A percentile compares a stretch with the other conserved stretches of the same genome.
Evolutionary conservation across 1,140 invertebrate species (phyloP).

Genomic region (Lucilia sericata): DNA sequence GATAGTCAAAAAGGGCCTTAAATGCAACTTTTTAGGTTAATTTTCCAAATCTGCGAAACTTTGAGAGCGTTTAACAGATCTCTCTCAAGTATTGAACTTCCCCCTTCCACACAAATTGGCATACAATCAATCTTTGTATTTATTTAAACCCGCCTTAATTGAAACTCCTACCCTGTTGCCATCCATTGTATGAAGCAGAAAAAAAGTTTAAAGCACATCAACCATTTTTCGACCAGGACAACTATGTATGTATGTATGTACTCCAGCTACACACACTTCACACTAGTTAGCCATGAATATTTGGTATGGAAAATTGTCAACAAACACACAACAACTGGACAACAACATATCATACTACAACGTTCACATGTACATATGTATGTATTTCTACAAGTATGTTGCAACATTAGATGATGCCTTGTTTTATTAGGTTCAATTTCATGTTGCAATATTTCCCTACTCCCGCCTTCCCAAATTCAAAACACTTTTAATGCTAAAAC

Average conservation of each 20-base stretch:
- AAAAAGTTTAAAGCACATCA: background rate
- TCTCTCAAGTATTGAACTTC: too few species aligned
- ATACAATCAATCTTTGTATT: too few species aligned
- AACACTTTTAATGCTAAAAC: background rate
- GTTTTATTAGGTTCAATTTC: constrained; percentile 39
- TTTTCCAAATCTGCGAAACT: too few species aligned
- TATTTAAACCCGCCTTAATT: background rate
- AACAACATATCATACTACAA: background rate
- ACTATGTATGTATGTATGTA: too few species aligned
- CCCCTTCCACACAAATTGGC: too few species aligned
- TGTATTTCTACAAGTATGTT: background rate
- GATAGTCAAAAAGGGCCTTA: background rate
- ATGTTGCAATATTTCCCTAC: background rate
- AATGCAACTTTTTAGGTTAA: background rate
- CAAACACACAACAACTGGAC: background rate
- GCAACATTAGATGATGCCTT: constrained; percentile 26
- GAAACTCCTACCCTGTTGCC: background rate
- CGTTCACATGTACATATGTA: background rate
- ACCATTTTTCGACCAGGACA: constrained; percentile 18
- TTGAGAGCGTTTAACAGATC: too few species aligned
- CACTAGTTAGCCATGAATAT: constrained; percentile 1
- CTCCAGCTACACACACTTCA: background rate
- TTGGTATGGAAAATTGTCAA: constrained; percentile 13
- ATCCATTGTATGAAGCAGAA: background rate
- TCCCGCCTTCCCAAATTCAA: background rate